Evolutionary conservation across 2,888 invertebrate species (phyloP), one percentile per base, ranked within the genome.

Genomic region (Platycnemis pennipes): DNA sequence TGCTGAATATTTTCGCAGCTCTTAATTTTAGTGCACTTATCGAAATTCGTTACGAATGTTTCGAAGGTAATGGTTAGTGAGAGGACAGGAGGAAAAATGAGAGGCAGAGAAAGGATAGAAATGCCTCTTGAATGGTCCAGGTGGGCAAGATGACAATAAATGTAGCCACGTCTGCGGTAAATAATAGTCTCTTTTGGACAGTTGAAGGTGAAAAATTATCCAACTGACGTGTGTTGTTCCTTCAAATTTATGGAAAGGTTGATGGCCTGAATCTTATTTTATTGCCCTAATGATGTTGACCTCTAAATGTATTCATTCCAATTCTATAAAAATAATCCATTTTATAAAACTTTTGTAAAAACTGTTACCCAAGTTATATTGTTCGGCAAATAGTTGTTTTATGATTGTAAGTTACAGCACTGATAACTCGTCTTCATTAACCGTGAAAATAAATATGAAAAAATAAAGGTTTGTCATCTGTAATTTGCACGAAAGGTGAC

Each of bases 151-250:
- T 69, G 69, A 91, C 91, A 91, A 63, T 91, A 91, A 91, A 91
- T 91, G 44, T 44, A 91, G 63, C 91, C 91, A 91, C 91, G 91
- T 91, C 91, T 91, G 91, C 63, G 91, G 91, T 91, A 91, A 91
- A 91, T 91, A 91, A 91, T 91, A 91, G 91, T 56, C 69, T 26
- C 63, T 26, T 37, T 63, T 26, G 44, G 91, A 63, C 91, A 56
- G 91, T 44, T 69, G 45, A 91, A 89, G 63, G 45, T 63, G 91
- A 91, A 69, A 91, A 91, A 91, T 91, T 91, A 45, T 26, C 91
- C 44, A 2, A 44, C 44, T 44, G 11, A 44, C 69, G 44, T 63
- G 63, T 44, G 63, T 69, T 16, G 13, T 63, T 44, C 69, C 91
- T 19, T 91, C 44, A 91, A 44, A 63, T 91, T 91, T 91, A 91